A percentile compares a stretch with the other conserved stretches of the same genome.
These are phyloP conservation scores for Aselliscus stoliczkanus DNA, from an alignment of 2,797 vertebrate genomes.

Conservation along the genomic window DNA sequence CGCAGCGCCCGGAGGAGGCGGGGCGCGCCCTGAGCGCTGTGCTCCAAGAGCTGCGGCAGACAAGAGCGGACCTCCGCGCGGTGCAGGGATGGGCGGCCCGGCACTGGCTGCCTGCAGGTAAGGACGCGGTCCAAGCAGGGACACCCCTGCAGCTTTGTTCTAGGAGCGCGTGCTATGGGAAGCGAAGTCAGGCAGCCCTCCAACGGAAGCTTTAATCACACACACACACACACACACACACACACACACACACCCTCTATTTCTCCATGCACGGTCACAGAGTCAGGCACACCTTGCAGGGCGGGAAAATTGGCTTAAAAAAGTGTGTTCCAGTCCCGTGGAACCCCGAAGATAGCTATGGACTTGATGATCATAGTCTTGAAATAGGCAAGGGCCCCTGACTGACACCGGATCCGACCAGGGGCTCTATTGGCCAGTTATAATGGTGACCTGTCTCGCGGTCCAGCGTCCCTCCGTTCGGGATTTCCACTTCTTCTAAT, in stretches of 20 bases:
- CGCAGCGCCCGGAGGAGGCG: constrained; percentile 56
- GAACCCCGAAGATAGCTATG: background rate
- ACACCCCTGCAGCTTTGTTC: background rate
- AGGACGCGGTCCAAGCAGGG: background rate
- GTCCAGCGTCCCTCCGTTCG: constrained; percentile 23
- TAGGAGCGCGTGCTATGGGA: background rate
- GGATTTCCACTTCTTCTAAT: constrained; percentile 64
- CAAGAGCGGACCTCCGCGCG: constrained; percentile 78
- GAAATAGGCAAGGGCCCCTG: background rate
- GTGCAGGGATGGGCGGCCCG: constrained; percentile 78
- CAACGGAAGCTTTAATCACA: background rate
- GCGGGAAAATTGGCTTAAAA: background rate
- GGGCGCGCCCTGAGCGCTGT: constrained; percentile 64
- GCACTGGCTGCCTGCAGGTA: constrained; percentile 89
- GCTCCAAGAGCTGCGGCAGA: constrained; percentile 80
- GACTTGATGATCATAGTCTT: background rate
- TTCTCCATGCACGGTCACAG: background rate
- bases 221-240: too few species aligned
- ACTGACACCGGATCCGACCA: background rate
- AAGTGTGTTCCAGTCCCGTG: background rate
- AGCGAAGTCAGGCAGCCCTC: background rate
- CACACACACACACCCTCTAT: too few species aligned
- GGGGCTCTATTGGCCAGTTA: background rate
- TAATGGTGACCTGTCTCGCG: background rate
- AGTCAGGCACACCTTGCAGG: background rate